Evolutionary conservation across 2,113 vertebrate genomes (phyloP).

Genomic region (Riparia riparia): DNA sequence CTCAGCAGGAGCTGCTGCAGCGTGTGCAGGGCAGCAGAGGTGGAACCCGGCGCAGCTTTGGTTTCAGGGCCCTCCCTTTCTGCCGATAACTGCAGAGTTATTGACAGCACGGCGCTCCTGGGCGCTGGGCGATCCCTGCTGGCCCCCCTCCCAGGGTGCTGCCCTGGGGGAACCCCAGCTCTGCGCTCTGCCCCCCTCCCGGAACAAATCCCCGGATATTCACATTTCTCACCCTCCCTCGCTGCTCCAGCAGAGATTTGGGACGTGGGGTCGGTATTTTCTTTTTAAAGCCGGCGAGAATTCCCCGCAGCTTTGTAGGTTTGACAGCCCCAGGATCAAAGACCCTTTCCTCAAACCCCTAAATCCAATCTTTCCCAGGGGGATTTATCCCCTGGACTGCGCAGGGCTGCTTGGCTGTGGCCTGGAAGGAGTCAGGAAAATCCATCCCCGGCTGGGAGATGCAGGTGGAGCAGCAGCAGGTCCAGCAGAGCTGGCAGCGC

Average conservation of each 20-base stretch:
- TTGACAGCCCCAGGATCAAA: background rate
- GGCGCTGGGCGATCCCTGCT: background rate
- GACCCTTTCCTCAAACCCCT: background rate
- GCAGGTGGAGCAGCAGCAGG: background rate
- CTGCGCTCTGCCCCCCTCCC: too few species aligned
- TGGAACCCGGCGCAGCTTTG: background rate
- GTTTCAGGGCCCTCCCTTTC: slow-evolving; percentile 64
- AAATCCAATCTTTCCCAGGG: accelerated
- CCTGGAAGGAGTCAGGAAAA: background rate
- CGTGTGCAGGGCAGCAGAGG: slow-evolving; percentile 5
- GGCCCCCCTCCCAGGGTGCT: background rate
- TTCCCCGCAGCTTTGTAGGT: background rate
- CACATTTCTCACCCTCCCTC: background rate
- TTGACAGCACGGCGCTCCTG: background rate
- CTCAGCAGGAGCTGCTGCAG: background rate
- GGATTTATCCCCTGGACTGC: background rate
- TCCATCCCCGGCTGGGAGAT: background rate
- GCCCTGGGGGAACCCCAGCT: background rate
- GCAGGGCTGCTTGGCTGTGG: background rate
- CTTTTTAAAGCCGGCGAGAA: background rate
- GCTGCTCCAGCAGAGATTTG: background rate
- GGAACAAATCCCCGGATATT: background rate
- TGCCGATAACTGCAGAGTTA: background rate
- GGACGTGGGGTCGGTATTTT: accelerated
- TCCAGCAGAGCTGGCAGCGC: background rate